A percentile compares a stretch with the other conserved stretches of the same genome.
Evolutionary conservation across 2,797 vertebrate genomes (phyloP).

Genomic region (Phataginus tricuspis): DNA sequence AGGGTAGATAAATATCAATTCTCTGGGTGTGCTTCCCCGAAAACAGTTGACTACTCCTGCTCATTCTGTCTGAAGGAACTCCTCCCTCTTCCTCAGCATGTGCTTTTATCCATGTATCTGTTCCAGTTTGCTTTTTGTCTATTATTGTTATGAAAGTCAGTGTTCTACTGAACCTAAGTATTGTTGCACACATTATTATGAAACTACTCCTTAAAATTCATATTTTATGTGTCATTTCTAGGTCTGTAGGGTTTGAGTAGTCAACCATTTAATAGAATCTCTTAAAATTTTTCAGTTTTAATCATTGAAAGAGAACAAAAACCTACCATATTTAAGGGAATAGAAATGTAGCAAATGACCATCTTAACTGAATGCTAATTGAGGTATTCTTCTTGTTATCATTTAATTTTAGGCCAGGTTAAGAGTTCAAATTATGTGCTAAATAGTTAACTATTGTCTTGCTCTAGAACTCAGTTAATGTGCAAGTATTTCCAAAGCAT

Average conservation of each 20-base stretch:
- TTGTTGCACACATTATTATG: not conserved
- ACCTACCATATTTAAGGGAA: not conserved
- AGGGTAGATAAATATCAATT: not conserved
- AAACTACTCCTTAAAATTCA: not conserved
- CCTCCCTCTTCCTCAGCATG: not conserved
- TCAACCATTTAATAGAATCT: not conserved
- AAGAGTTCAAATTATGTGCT: not conserved
- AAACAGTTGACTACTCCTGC: not conserved
- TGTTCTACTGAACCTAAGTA: not conserved
- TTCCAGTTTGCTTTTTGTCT: not conserved
- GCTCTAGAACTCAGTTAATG: not conserved
- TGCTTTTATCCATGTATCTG: not conserved
- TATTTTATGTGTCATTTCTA: not conserved
- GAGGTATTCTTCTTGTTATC: not conserved
- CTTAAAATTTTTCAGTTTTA: not conserved
- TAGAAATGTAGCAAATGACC: not conserved
- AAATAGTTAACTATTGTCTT: not conserved
- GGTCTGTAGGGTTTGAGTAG: not conserved
- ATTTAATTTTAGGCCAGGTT: not conserved
- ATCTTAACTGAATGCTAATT: not conserved
- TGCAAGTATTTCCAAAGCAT: constrained; percentile 56
- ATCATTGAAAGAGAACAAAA: not conserved
- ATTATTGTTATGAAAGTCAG: not conserved
- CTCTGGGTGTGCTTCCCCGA: not conserved
- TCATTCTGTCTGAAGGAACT: not conserved